Evolutionary conservation across 2,113 vertebrate genomes (phyloP), one percentile per base, ranked within the genome.

Genomic region (Clarias macrocephalus): DNA sequence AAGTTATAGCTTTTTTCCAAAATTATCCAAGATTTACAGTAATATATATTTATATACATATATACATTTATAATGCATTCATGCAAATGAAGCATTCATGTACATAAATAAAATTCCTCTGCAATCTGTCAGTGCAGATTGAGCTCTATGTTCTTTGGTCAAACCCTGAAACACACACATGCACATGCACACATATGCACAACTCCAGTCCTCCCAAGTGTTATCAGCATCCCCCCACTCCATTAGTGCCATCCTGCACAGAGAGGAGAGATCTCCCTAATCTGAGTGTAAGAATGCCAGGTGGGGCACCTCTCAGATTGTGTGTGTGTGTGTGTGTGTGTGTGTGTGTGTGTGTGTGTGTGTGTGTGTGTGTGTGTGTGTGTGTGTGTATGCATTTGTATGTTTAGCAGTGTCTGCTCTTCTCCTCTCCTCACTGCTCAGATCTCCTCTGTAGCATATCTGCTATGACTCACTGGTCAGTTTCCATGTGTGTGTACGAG

Each of bases 251-350:
- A 93, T 94, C 91, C 92, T 92, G 93, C 68, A 89, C 93, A 90
- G 92, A 95, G 93, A 92, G 92, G 93, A 94, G 93, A 94, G 93
- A 94, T 90, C 68, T 92, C 63, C 91, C 92, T 95, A 95, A 94
- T 95, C 94, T 94, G 92, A 82, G 90, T 84, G 83, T 94, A 95
- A 95, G 94, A 95, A 96, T 95, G 94, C 93, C 93, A 95, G 93
- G 93, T 95, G 94, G 93, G 93, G 90, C 83, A 88, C 66, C 48
- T 75, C 88, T 86, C 80, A 18, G 48, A 68, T 54, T 54, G 18
- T 80, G 30, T 62, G 37, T 85, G 86, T 87, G 11, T 82, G 28
- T 82, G 68, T 66, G 59, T 88, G 75, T 85, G 66, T 76, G 42
- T 86, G 80, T 88, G 33, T 73, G 82, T 83, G 65, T 87, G 77